Evolutionary conservation across 2,113 vertebrate species (phyloP).

Genomic region (Hyperopisus bebe): DNA sequence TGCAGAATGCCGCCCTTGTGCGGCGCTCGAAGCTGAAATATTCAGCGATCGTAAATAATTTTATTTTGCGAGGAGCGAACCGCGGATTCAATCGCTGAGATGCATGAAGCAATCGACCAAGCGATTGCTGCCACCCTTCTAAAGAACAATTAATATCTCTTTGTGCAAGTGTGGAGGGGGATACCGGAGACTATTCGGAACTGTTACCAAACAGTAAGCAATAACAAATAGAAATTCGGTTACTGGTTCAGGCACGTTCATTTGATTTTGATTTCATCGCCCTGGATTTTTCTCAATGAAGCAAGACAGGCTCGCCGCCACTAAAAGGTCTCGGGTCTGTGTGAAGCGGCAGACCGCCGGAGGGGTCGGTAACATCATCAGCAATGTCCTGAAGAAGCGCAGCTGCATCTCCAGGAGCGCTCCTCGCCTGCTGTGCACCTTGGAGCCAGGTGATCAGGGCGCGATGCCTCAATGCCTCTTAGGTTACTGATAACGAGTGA

Average conservation of each 20-base stretch:
- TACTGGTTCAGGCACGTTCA: not conserved
- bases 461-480: too few species aligned
- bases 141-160: not conserved
- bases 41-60: not conserved
- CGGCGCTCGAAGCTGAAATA: not conserved
- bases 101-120: not conserved
- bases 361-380: conserved; percentile 86
- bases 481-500: not conserved
- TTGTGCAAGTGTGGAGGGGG: not conserved
- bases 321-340: conserved; percentile 73
- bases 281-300: conserved; percentile 61
- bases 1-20: not conserved
- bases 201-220: not conserved
- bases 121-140: not conserved
- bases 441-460: conserved; percentile 80
- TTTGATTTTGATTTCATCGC: not conserved
- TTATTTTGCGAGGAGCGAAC: not conserved
- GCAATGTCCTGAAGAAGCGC: conserved; percentile 89
- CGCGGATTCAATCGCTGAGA: not conserved
- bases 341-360: conserved; percentile 65
- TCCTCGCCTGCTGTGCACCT: conserved; percentile 87
- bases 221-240: not conserved
- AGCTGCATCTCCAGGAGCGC: conserved; percentile 89
- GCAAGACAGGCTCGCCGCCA: conserved; percentile 71
- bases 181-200: not conserved